A percentile compares a stretch with the other conserved stretches of the same genome.
These are phyloP conservation scores for Dasypus novemcinctus DNA, from an alignment of 2,113 vertebrate species.

Conservation along the genomic window DNA sequence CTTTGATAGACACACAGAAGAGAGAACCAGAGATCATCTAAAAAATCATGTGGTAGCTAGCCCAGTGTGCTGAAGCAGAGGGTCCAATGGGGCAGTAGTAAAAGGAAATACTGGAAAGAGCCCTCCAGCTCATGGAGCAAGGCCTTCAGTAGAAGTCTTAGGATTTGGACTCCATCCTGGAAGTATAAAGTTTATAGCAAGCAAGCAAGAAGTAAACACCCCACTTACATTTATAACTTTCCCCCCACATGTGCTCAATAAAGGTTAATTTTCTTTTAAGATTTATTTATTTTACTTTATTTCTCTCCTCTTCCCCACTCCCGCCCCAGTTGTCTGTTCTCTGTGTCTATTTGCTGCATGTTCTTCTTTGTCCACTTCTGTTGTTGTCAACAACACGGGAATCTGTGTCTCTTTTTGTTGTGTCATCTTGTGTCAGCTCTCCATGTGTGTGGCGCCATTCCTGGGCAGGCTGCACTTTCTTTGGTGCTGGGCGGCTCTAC, in stretches of 20 bases:
- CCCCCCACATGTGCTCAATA: neutral
- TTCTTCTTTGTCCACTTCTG: too few relatives aligned
- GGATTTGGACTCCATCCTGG: neutral
- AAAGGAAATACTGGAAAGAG: neutral
- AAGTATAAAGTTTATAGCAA: neutral
- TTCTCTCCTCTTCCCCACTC: too few relatives aligned
- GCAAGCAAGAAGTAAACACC: neutral
- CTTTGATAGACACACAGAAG: neutral
- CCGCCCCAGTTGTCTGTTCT: too few relatives aligned
- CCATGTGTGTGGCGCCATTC: too few relatives aligned
- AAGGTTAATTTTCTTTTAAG: conserved; percentile 26
- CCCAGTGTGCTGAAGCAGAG: neutral
- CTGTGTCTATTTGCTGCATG: too few relatives aligned
- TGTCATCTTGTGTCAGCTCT: too few relatives aligned
- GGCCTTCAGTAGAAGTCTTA: neutral
- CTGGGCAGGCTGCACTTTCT: too few relatives aligned
- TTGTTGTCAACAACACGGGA: too few relatives aligned
- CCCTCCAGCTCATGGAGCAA: too few relatives aligned
- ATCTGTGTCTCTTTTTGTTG: too few relatives aligned
- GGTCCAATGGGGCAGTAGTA: neutral
- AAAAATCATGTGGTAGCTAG: neutral
- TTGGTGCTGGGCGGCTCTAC: too few relatives aligned
- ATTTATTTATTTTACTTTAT: too few relatives aligned
- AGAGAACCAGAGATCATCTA: neutral
- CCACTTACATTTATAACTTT: neutral